Evolutionary conservation across 2,888 invertebrate species (phyloP).

Genomic region (Bruchidius siliquastri): DNA sequence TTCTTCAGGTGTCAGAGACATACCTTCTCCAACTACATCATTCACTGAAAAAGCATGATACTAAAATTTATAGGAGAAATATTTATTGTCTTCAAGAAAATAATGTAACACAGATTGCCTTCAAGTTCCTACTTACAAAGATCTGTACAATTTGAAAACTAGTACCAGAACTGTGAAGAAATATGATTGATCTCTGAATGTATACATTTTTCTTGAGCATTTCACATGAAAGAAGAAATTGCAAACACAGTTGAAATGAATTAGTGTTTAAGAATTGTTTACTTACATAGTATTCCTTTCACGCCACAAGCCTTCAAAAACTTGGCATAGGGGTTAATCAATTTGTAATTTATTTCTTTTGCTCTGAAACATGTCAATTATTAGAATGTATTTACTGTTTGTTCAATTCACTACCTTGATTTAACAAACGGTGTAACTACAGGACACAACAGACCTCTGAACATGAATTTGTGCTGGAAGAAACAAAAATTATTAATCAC

Average conservation of each 20-base stretch:
- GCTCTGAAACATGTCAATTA: constrained; percentile 22
- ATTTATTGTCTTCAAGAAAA: too few relatives aligned
- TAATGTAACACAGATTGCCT: too few relatives aligned
- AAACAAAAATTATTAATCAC: constrained; percentile 4
- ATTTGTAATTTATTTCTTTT: constrained; percentile 31
- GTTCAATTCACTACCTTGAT: constrained; percentile 24
- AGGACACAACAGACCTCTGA: constrained; percentile 41
- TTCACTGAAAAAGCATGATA: constrained; percentile 57
- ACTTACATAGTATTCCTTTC: constrained; percentile 43
- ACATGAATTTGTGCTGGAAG: constrained; percentile 39
- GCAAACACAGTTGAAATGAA: too few relatives aligned
- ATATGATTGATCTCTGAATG: too few relatives aligned
- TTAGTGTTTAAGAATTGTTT: not conserved
- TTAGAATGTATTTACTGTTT: constrained; percentile 1
- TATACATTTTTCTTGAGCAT: too few relatives aligned
- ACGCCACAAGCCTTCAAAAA: constrained; percentile 60
- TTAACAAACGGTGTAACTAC: constrained; percentile 41
- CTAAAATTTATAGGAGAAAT: too few relatives aligned
- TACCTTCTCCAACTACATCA: constrained; percentile 76
- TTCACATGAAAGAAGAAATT: too few relatives aligned
- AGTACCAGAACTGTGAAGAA: too few relatives aligned
- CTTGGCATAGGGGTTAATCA: constrained; percentile 54
- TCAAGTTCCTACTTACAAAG: too few relatives aligned
- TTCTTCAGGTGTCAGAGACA: constrained; percentile 61
- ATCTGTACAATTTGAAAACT: not conserved